These are phyloP conservation scores for Conchocele bisecta DNA, from an alignment of 2,888 invertebrate species.

Conservation along the genomic window DNA sequence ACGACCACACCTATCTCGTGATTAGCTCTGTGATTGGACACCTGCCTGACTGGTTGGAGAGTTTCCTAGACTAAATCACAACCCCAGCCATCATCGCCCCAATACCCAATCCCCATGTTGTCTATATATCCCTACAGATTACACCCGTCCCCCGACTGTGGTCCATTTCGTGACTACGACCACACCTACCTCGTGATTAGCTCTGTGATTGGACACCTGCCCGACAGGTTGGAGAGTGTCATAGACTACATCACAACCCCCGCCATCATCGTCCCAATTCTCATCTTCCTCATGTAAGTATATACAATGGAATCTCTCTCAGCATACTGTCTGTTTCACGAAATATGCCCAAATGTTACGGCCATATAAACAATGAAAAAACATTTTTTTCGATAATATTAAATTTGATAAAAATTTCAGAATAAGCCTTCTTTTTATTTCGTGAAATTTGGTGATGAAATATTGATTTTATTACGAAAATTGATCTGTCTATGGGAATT, in stretches of 20 bases:
- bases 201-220: constrained; percentile 59
- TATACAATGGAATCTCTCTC: background rate
- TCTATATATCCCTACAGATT: no score
- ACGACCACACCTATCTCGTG: background rate
- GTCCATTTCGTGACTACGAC: constrained; percentile 64
- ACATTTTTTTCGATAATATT: no score
- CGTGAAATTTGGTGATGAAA: no score
- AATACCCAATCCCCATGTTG: no score
- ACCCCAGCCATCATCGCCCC: no score
- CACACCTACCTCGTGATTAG: constrained; percentile 65
- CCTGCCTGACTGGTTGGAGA: background rate
- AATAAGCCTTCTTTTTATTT: no score
- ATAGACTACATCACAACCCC: constrained; percentile 64
- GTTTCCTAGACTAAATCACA: background rate
- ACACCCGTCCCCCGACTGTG: constrained; percentile 71
- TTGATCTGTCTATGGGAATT: no score
- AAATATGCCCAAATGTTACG: no score
- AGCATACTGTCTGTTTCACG: no score
- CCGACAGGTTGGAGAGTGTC: constrained; percentile 61
- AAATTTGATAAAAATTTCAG: no score
- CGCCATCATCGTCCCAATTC: constrained; percentile 66
- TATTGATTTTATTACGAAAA: no score
- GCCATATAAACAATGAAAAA: no score
- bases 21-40: background rate
- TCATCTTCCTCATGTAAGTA: constrained; percentile 71